These are phyloP conservation scores for Polydrusus cervinus DNA, from an alignment of 2,888 invertebrate genomes.

Conservation along the genomic window DNA sequence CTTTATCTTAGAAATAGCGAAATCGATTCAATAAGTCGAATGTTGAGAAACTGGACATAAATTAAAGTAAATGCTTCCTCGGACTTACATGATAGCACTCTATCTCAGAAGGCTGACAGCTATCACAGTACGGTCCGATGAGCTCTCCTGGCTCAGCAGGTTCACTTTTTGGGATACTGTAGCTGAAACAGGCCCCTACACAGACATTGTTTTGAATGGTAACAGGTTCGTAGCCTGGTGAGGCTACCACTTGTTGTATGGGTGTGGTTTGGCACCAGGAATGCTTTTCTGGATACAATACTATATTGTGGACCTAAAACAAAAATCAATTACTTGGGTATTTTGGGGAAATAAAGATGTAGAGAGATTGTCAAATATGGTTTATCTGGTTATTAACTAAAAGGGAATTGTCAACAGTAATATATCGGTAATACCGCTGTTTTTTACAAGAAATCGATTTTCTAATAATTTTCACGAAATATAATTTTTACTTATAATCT, in stretches of 20 bases:
- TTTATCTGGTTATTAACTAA: no score
- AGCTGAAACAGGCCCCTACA: slow-evolving; percentile 82
- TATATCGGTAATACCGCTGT: no score
- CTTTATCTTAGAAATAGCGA: no score
- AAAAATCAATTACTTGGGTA: neutral
- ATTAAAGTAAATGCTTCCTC: neutral
- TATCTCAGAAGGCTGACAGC: slow-evolving; percentile 79
- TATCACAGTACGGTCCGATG: slow-evolving; percentile 80
- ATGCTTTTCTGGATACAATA: slow-evolving; percentile 80
- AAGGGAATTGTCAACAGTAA: no score
- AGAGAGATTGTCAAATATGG: no score
- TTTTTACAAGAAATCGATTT: no score
- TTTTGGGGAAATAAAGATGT: no score
- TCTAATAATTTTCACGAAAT: no score
- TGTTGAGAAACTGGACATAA: no score
- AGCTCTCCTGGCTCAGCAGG: slow-evolving; percentile 80
- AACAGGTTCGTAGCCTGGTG: slow-evolving; percentile 77
- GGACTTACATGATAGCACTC: slow-evolving; percentile 78
- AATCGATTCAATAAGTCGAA: no score
- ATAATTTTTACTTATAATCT: no score
- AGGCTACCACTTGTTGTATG: slow-evolving; percentile 80
- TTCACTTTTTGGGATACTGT: slow-evolving; percentile 80
- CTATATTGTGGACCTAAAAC: slow-evolving; percentile 80
- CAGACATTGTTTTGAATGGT: slow-evolving; percentile 82
- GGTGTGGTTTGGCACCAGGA: slow-evolving; percentile 82